Percentiles rank a stretch among this genome's conserved stretches.
These are phyloP conservation scores for Cyclopterus lumpus DNA, from an alignment of 2,797 vertebrate species.

Conservation along the genomic window DNA sequence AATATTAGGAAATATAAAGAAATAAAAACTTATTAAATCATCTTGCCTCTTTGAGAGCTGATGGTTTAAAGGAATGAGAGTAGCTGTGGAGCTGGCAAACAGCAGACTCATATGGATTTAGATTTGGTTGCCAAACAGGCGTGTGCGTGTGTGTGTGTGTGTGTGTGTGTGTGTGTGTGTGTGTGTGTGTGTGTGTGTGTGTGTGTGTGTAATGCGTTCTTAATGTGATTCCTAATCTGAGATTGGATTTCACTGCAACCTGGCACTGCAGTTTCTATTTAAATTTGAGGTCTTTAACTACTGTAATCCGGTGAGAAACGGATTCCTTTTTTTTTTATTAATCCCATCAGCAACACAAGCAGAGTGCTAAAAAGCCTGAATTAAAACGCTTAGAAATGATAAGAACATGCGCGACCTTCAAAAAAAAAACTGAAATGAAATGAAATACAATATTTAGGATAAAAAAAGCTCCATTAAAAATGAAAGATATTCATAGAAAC, in stretches of 20 bases:
- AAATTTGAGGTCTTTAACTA: constrained; percentile 33
- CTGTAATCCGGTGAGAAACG: constrained; percentile 32
- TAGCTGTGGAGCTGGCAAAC: neutral
- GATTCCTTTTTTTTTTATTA: neutral
- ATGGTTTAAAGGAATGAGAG: neutral
- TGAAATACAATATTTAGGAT: neutral
- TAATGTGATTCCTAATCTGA: constrained; percentile 52
- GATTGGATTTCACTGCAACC: constrained; percentile 32
- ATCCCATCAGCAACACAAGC: neutral
- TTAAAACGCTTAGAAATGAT: neutral
- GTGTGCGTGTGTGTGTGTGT: neutral
- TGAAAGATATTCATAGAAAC: neutral
- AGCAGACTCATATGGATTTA: constrained; percentile 26
- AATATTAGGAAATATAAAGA: neutral
- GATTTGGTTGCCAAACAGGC: constrained; percentile 13
- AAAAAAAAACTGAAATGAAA: neutral
- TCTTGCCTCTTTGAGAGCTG: neutral
- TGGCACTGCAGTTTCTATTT: constrained; percentile 35
- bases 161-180: constrained; percentile 2
- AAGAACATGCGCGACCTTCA: neutral
- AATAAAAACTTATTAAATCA: neutral
- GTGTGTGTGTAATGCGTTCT: constrained; percentile 11
- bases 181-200: constrained; percentile 15
- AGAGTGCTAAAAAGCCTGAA: neutral
- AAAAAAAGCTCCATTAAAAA: neutral